Base-by-base conservation (phyloP, 2,113 vertebrate genomes). In the Tachycineta bicolor region DNA sequence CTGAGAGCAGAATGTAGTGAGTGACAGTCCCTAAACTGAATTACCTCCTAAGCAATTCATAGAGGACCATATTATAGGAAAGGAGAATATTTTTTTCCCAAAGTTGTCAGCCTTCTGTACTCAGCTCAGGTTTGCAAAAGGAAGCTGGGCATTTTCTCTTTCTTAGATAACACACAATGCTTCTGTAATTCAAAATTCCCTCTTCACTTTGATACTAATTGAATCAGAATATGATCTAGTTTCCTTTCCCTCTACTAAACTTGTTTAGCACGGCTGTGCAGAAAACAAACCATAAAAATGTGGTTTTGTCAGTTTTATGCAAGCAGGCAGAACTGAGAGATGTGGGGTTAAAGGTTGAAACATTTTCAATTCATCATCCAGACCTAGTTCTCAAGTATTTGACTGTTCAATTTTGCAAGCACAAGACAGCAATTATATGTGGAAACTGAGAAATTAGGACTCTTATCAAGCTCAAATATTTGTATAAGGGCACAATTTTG, bases 231-330 rank as follows among this genome's bases (percentile, higher is more conserved):
- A 79, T 0, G 1, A 79, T 69, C 46, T 78, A 44, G 41, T 82
- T 92, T 63, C 34, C 26, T 84, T 82, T 87, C 50, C 9, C 81
- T 81, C 49, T 86, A 53, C 64, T 87, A 75, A 77, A 63, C 83
- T 87, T 60, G 3, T 83, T 92, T 90, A 80, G 64, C 69, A 78
- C 80, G 87, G 70, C 70, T 82, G 67, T 55, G 83, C 43, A 77
- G 74, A 96, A 94, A 95, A 58, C 50, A 96, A 95, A 87, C 70
- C 62, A 78, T 87, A 69, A 87, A 94, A 96, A 68, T 84, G 77
- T 84, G 81, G 41, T 3, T 95, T 89, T 95, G 81, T 87, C 87
- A 91, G 69, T 87, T 95, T 93, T 92, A 87, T 94, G 81, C 49
- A 91, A 95, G 87, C 37, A 84, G 93, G 52, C 69, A 43, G 49